Conservation (phyloP, 2,797 vertebrate species). For the Spatula versicolor region DNA sequence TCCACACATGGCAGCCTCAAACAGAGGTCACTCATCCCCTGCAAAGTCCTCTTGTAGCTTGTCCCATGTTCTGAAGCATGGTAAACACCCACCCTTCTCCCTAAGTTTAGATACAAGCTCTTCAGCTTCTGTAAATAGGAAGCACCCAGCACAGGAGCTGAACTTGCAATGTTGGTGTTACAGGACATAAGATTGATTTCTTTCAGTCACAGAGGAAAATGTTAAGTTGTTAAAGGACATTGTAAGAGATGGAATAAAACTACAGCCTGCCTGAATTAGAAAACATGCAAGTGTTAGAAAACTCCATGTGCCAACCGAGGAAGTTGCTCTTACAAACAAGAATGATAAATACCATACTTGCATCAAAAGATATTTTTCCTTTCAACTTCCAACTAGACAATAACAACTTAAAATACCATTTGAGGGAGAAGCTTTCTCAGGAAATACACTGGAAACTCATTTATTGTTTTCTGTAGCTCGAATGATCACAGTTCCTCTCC, state of each 20-base stretch:
- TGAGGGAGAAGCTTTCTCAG: not conserved
- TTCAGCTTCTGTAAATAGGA: not conserved
- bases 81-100: not conserved
- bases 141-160: not conserved
- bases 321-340: not conserved
- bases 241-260: not conserved
- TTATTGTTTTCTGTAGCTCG: not conserved
- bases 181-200: not conserved
- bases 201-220: not conserved
- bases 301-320: not conserved
- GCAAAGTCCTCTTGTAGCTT: not conserved
- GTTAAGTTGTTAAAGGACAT: not conserved
- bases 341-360: not conserved
- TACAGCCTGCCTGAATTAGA: not conserved
- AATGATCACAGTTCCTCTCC: not conserved
- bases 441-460: not conserved
- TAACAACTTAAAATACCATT: not conserved
- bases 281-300: not conserved
- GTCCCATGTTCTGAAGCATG: not conserved
- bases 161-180: not conserved
- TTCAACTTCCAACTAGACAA: not conserved
- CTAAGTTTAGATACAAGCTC: not conserved
- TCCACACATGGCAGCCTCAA: accelerated
- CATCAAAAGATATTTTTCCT: not conserved
- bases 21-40: not conserved